These are phyloP conservation scores for Dasysyrphus tricinctus DNA, from an alignment of 2,888 invertebrate genomes.

Conservation along the genomic window DNA sequence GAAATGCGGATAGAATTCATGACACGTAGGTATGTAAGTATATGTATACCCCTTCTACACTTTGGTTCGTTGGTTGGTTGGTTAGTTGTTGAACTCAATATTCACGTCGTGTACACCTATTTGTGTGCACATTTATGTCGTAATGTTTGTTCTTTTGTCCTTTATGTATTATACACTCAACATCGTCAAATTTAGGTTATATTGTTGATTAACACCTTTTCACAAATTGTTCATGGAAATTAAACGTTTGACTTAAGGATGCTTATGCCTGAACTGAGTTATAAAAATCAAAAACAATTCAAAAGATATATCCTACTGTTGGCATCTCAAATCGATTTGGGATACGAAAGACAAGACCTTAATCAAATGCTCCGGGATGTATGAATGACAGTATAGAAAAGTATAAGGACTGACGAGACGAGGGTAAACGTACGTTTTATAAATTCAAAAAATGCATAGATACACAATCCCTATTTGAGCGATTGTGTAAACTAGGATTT, in stretches of 20 bases:
- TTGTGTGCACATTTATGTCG: conserved; percentile 40
- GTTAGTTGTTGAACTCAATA: conserved; percentile 45
- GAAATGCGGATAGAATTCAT: conserved; percentile 69
- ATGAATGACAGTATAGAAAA: neutral
- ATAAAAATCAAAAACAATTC: too few species aligned
- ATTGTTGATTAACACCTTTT: too few species aligned
- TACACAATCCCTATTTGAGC: conserved; percentile 41
- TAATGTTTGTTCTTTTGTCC: conserved; percentile 37
- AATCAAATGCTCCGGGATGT: neutral
- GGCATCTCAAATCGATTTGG: neutral
- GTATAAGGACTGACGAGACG: neutral
- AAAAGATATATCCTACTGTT: too few species aligned
- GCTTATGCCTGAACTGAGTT: too few species aligned
- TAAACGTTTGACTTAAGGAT: too few species aligned
- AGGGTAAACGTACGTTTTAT: conserved; percentile 25
- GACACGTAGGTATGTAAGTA: conserved; percentile 25
- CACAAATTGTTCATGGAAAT: too few species aligned
- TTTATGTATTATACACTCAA: conserved; percentile 10
- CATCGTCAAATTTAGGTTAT: neutral
- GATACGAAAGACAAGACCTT: neutral
- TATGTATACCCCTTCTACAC: neutral
- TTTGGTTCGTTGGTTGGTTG: conserved; percentile 30
- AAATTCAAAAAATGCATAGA: conserved; percentile 41
- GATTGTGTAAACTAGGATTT: conserved; percentile 51
- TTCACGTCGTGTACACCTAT: conserved; percentile 58